Conservation (phyloP, 2,797 vertebrate genomes). For the Xiphorhynchus erythropygius region DNA sequence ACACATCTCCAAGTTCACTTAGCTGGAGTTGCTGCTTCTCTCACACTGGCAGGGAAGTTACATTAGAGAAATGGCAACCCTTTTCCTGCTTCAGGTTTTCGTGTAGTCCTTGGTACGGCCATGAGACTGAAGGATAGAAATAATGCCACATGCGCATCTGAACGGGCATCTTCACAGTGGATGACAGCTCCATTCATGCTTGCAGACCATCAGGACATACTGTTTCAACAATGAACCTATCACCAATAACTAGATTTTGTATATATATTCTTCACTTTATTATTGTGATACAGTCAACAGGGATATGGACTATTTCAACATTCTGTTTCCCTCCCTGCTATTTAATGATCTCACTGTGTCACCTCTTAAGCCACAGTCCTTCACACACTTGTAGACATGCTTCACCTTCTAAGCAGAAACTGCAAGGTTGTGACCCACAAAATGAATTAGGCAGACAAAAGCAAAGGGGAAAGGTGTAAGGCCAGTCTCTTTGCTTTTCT, state of each 20-base stretch:
- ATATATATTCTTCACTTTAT: background rate
- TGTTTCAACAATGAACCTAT: background rate
- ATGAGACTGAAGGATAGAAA: background rate
- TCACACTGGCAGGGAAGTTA: background rate
- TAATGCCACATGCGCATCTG: background rate
- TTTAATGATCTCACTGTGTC: background rate
- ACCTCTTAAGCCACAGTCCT: background rate
- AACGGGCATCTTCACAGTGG: background rate
- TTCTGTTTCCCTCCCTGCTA: background rate
- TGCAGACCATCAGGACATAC: background rate
- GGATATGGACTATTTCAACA: background rate
- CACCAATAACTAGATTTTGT: background rate
- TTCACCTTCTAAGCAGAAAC: background rate
- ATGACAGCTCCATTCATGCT: background rate
- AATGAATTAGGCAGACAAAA: background rate
- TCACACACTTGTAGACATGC: background rate
- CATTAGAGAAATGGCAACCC: background rate
- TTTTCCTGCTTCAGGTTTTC: background rate
- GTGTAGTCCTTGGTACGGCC: background rate
- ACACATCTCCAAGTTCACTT: background rate
- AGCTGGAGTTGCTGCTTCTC: background rate
- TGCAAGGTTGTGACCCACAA: background rate
- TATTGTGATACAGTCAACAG: accelerated
- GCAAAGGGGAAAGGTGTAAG: background rate
- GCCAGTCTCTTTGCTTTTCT: background rate